phyloP scores from a whole-genome alignment of 1,140 invertebrate species.

The Triops cancriformis region DNA sequence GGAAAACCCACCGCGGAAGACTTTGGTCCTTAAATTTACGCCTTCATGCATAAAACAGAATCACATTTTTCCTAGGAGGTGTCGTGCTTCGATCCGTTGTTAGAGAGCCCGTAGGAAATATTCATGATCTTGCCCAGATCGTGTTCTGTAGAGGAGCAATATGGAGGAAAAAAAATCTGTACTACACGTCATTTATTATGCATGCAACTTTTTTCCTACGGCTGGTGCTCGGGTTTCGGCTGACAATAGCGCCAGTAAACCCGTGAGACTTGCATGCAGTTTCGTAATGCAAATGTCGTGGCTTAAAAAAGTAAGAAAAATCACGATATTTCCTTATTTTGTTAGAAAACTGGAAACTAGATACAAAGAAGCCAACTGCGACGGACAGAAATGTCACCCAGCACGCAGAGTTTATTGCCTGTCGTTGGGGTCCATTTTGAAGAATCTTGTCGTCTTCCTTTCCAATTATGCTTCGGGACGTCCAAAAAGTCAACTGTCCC shows the following conservation, averaged over 20 bases:
- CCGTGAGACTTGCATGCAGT: neutral
- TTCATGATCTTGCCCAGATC: neutral
- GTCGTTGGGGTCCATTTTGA: no score
- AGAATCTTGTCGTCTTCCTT: no score
- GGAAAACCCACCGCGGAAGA: no score
- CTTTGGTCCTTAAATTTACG: no score
- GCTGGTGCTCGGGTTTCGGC: neutral
- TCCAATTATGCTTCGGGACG: no score
- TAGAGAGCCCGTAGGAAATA: neutral
- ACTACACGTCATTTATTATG: neutral
- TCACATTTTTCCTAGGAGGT: no score
- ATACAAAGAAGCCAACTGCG: neutral
- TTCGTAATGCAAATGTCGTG: neutral
- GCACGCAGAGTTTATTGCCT: neutral
- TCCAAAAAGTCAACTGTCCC: no score
- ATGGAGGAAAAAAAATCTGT: neutral
- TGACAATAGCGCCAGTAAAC: neutral
- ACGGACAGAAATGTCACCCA: neutral
- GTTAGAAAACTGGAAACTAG: neutral
- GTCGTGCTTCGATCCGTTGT: neutral
- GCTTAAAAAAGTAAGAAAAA: neutral
- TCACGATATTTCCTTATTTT: neutral
- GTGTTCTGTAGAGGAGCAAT: neutral
- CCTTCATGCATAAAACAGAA: no score
- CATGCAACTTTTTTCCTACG: neutral